These are phyloP conservation scores for Drosophila ogumai DNA, from an alignment of 1,140 invertebrate genomes.

Conservation along the genomic window DNA sequence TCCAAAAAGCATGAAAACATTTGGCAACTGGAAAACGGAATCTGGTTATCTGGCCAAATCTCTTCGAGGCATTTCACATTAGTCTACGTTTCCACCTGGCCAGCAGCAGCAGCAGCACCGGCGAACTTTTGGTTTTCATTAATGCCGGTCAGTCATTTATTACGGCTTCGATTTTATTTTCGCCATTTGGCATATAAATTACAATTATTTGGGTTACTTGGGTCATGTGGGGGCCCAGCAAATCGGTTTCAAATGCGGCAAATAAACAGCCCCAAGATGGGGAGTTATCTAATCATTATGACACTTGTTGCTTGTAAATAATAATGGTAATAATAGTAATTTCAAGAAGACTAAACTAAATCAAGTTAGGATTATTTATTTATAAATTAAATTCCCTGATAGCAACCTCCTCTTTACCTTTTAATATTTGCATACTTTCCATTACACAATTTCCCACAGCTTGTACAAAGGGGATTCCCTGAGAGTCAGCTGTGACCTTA, in stretches of 20 bases:
- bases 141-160: conserved; percentile 32
- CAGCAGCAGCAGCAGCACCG: conserved; percentile 8
- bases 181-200: conserved; percentile 46
- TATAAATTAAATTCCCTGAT: not conserved
- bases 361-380: not conserved
- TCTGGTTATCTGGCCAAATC: conserved; percentile 50
- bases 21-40: conserved; percentile 52
- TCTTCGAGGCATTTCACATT: conserved; percentile 57
- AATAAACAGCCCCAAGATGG: conserved; percentile 18
- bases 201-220: conserved; percentile 46
- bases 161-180: conserved; percentile 35
- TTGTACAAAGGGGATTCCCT: conserved; percentile 9
- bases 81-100: conserved; percentile 39
- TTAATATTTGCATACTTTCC: not conserved
- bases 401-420: not conserved
- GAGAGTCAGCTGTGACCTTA: conserved; percentile 19
- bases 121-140: conserved; percentile 33
- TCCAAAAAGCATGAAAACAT: conserved; percentile 31
- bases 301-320: conserved; percentile 7
- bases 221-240: conserved; percentile 40
- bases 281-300: conserved; percentile 15
- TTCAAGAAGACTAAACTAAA: not conserved
- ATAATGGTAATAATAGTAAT: not conserved
- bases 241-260: conserved; percentile 7
- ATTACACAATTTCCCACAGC: conserved; percentile 12